Base-by-base conservation (phyloP, 2,888 invertebrate genomes). In the Lutraria lutraria region DNA sequence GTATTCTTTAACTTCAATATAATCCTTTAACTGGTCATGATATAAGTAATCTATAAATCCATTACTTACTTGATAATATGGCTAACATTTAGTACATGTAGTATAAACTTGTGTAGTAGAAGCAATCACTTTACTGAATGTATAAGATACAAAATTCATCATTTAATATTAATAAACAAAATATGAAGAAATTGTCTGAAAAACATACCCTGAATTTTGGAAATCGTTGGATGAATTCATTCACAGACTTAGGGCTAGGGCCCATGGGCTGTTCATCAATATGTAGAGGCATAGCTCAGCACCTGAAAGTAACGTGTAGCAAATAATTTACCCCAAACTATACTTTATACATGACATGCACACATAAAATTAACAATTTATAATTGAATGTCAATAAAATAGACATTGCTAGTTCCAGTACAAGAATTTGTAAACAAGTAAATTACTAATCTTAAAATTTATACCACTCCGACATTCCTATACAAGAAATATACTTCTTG, bases 231-330 rank as follows among this genome's bases (percentile, higher is more conserved):
- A 93, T 12, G 56, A 94, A 92, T 85, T 93, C 94, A 15, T 88
- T 86, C 2, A 93, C 87, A 19, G 92, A 90, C 76, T 90, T 91
- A 8, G 93, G 94, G 25, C 88, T 81, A 19, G 89, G 84, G 12
- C 92, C 93, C 89, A 94, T 88, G 15, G 89, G 92, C 34, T 90
- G 91, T 29, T 93, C 93, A 29, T 93, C 90, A n/a, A 94, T 87
- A 85, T 91, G 79, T 43, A 94, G 72, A 21, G 94, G 94, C 94
- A 94, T 94, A 4, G 31, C 76, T 76, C 76, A 76, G 15, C 19
- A 31, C 76, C 76, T 76, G 25, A n/a, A 52, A 85, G 54, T n/a
- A 80, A 52, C 12, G n/a, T 53, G 53, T 2, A 81, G 79, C 63
- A 68, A 1, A 4, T 43, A 63, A 63, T 63, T 21, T 12, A 68